Evolutionary conservation across 2,113 vertebrate genomes (phyloP).

Genomic region (Okapia johnstoni): DNA sequence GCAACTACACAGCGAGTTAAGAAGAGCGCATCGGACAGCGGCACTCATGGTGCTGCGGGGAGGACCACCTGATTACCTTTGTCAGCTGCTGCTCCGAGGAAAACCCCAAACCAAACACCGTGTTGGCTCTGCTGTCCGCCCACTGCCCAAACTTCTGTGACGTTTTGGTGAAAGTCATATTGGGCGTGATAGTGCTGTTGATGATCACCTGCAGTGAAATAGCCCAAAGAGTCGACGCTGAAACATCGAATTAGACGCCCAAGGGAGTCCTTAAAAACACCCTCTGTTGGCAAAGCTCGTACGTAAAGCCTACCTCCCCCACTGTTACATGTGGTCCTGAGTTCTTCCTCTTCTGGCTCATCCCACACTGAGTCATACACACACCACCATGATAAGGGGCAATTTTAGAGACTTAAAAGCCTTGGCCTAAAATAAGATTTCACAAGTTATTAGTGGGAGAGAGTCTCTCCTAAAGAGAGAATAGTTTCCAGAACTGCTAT

Average conservation of each 20-base stretch:
- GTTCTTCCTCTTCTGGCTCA: neutral
- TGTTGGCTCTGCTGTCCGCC: conserved; percentile 98
- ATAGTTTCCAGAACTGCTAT: neutral
- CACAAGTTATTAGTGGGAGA: neutral
- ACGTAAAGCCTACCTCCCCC: accelerated
- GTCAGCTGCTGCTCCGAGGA: conserved; percentile 93
- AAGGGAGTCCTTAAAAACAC: neutral
- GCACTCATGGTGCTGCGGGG: accelerated
- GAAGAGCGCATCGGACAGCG: accelerated
- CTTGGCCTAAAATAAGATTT: neutral
- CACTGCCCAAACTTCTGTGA: conserved; percentile 99
- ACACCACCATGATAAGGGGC: neutral
- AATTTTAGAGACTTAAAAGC: neutral
- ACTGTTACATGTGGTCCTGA: accelerated
- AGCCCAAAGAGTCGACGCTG: neutral
- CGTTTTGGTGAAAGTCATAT: conserved; percentile 98
- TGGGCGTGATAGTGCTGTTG: conserved; percentile 98
- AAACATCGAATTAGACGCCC: neutral
- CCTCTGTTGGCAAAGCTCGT: neutral
- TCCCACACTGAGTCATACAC: neutral
- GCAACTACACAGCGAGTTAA: neutral
- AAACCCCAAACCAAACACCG: conserved; percentile 96
- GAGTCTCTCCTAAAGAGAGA: neutral
- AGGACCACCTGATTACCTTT: conserved; percentile 83
- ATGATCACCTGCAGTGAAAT: conserved; percentile 90